phyloP scores from a whole-genome alignment of 2,113 vertebrate species.

The Pelusios castaneus region DNA sequence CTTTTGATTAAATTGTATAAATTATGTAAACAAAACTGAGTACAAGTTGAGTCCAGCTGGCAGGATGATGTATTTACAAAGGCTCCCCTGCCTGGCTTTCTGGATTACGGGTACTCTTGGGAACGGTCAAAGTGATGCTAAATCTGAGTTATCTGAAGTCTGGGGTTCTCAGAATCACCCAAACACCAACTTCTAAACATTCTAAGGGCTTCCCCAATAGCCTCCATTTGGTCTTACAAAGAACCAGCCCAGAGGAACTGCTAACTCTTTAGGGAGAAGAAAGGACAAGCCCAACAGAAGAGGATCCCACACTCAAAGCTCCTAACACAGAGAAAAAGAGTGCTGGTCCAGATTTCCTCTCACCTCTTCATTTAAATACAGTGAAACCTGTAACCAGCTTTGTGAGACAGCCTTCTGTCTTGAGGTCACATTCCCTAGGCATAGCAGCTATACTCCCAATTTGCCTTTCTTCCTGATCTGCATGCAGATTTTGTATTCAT shows the following conservation, averaged over 20 bases:
- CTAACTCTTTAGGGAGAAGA: neutral
- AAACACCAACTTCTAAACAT: rapidly evolving
- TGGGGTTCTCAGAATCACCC: neutral
- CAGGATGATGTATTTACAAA: rapidly evolving
- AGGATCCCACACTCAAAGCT: neutral
- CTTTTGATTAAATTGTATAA: neutral
- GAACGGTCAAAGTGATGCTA: neutral
- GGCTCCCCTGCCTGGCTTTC: rapidly evolving
- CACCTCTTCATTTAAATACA: neutral
- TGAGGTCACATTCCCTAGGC: rapidly evolving
- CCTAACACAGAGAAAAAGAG: neutral
- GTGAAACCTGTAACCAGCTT: neutral
- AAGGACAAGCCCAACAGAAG: neutral
- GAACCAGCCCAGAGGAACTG: neutral
- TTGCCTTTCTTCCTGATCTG: neutral
- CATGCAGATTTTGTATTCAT: rapidly evolving
- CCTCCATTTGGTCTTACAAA: rapidly evolving
- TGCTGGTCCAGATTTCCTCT: neutral
- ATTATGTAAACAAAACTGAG: neutral
- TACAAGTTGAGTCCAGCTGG: neutral
- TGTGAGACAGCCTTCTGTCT: neutral
- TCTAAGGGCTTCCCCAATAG: neutral
- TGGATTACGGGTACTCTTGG: neutral
- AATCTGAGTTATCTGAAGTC: neutral
- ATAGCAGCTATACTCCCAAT: too few relatives aligned